phyloP scores from a whole-genome alignment of 1,140 invertebrate species.

The Monomorium pharaonis region DNA sequence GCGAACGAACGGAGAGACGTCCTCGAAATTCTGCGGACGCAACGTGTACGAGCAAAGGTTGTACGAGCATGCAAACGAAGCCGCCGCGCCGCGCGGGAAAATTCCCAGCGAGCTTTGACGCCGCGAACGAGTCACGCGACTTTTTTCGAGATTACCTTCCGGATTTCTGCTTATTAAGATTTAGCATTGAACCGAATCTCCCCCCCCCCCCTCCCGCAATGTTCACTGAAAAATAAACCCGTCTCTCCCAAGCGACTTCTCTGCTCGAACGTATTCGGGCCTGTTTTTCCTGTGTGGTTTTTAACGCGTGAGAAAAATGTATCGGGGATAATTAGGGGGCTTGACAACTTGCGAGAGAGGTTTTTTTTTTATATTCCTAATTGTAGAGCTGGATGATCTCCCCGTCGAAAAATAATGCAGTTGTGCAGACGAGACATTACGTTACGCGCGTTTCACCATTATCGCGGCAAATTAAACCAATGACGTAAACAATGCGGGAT shows the following conservation, averaged over 20 bases:
- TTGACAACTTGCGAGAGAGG: neutral
- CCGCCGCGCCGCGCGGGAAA: slow-evolving; percentile 36
- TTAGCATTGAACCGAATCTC: neutral
- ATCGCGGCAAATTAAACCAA: slow-evolving; percentile 22
- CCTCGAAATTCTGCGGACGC: slow-evolving; percentile 9
- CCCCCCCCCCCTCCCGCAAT: neutral
- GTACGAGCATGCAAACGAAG: slow-evolving; percentile 23
- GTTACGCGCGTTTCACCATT: slow-evolving; percentile 20
- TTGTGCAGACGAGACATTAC: neutral
- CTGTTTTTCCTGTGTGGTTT: neutral
- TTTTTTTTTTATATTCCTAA: neutral
- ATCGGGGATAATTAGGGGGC: neutral
- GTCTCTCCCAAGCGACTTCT: neutral
- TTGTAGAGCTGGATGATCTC: neutral
- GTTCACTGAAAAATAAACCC: neutral
- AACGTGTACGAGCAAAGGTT: neutral
- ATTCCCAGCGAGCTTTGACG: slow-evolving; percentile 49
- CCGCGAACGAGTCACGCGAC: slow-evolving; percentile 45
- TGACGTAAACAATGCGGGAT: slow-evolving; percentile 50
- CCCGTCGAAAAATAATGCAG: neutral
- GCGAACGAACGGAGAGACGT: no score
- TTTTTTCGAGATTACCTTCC: slow-evolving; percentile 19
- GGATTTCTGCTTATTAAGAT: slow-evolving; percentile 15
- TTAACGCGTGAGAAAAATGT: neutral
- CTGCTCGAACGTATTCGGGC: no score